Evolutionary conservation across 2,888 invertebrate genomes (phyloP), one percentile per base, ranked within the genome.

Genomic region (Meghimatium bilineatum): DNA sequence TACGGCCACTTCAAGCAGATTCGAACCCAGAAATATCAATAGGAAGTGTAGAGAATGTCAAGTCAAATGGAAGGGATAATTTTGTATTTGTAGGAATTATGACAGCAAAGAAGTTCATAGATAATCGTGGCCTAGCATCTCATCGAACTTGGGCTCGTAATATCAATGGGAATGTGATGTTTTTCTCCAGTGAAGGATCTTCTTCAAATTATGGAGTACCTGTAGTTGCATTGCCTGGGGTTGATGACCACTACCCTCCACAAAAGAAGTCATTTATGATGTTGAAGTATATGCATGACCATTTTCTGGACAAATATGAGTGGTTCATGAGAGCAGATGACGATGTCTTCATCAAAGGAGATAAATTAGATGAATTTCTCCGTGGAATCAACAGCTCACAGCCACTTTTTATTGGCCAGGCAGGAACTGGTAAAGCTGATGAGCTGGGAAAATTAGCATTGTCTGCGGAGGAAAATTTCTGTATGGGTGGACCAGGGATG

Each of bases 401-500:
- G 91, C 95, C 97, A 17, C 96, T 96, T 94, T 98, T 97, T 92
- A 97, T 99, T 88, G 95, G 95, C 14, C 95, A 95, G 89, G 94
- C 95, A 29, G 95, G 95, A n/a, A 92, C 94, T 71, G 94, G 95
- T 36, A 95, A 94, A 80, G 93, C 93, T 87, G 94, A 97, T 87
- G 99, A 99, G 93, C 96, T 97, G 91, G 99, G 98, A 5, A 95
- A 96, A 67, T 94, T 99, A 56, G 96, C 97, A 36, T 94, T 99
- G 89, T 89, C 90, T n/a, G 89, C 87, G n/a, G 88, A 92, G 93
- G 99, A 99, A 94, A 99, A 99, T 94, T 99, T 99, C 94, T 99
- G 99, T 93, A 99, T 99, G 99, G 99, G 99, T 52, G 99, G 99
- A 0, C 99, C 99, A 0, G 99, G 99, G 0, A 97, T 99, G 82